Evolutionary conservation across 2,113 vertebrate species (phyloP).

Genomic region (Agapornis roseicollis): DNA sequence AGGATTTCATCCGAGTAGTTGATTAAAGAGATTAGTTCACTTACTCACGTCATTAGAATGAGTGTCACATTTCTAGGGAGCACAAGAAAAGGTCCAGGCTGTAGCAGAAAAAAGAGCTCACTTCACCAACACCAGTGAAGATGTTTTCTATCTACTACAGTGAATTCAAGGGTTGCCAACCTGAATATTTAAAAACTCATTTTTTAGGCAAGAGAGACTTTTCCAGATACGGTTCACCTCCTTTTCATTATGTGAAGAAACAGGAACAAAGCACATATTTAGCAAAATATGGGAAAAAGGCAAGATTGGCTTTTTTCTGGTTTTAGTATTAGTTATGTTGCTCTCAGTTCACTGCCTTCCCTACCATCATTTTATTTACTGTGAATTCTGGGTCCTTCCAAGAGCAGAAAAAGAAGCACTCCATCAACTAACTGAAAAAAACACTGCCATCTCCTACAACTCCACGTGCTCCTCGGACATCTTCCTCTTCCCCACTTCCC

Average conservation of each 20-base stretch:
- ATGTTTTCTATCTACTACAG: background rate
- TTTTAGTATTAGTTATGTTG: background rate
- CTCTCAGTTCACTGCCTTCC: background rate
- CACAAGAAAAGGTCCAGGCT: background rate
- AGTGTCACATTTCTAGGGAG: background rate
- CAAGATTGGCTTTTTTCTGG: background rate
- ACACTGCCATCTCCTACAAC: background rate
- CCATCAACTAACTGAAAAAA: background rate
- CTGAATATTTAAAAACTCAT: background rate
- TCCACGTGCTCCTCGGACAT: background rate
- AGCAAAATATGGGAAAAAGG: too few relatives aligned
- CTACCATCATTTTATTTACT: background rate
- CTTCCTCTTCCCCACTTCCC: background rate
- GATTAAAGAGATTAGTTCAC: conserved; percentile 37
- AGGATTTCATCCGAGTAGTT: conserved; percentile 11
- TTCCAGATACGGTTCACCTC: background rate
- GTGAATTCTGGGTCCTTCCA: background rate
- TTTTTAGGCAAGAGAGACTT: background rate
- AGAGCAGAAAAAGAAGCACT: background rate
- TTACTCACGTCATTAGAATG: conserved; percentile 26
- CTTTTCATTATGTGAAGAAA: background rate
- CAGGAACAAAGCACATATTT: background rate
- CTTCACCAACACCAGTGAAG: background rate
- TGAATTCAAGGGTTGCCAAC: background rate
- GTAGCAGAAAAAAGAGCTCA: background rate